Conservation (phyloP, 2,888 invertebrate species). For the Spisula subtruncata region DNA sequence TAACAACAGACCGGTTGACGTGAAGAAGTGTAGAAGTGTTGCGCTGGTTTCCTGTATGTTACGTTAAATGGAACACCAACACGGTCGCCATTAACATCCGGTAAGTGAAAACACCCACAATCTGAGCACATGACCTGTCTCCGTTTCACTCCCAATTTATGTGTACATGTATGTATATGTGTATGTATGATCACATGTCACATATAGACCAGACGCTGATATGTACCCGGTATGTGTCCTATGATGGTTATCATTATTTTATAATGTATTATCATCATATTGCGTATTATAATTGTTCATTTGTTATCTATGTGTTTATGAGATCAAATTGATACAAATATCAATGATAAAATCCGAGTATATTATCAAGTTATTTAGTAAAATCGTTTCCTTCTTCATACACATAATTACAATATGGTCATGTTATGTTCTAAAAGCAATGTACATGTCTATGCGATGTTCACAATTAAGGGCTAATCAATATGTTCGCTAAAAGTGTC, state of each 20-base stretch:
- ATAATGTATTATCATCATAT: too few species aligned
- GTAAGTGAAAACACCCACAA: background rate
- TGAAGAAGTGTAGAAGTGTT: too few species aligned
- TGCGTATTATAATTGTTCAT: background rate
- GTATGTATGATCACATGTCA: background rate
- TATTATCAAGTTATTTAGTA: background rate
- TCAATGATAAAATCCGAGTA: background rate
- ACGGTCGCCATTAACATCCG: background rate
- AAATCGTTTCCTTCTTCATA: background rate
- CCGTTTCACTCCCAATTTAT: background rate
- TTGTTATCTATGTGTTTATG: background rate
- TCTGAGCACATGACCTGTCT: background rate
- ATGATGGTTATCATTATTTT: background rate
- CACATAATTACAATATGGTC: too few species aligned
- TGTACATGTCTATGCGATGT: too few species aligned
- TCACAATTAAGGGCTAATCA: too few species aligned
- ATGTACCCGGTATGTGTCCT: background rate
- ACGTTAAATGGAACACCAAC: too few species aligned
- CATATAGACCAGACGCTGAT: background rate
- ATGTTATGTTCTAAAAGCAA: too few species aligned
- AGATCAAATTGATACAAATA: background rate
- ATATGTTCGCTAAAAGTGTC: too few species aligned
- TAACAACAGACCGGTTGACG: background rate
- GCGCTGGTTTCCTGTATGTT: too few species aligned
- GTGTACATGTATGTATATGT: background rate